phyloP scores from a whole-genome alignment of 2,888 invertebrate genomes.

The Aelia acuminata region DNA sequence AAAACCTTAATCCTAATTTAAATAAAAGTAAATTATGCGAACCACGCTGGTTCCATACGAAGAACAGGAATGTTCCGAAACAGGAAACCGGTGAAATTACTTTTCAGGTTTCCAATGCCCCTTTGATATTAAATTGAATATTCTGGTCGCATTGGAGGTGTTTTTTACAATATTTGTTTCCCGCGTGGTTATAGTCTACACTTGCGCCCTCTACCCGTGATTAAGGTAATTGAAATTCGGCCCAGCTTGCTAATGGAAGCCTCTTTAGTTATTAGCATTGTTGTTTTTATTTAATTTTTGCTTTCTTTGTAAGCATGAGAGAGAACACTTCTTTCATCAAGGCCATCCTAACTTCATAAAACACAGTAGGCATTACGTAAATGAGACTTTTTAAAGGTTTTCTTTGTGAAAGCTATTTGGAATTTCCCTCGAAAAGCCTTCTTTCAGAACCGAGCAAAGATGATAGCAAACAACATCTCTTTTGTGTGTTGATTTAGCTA shows the following conservation, averaged over 20 bases:
- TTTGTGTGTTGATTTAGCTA: too few relatives aligned
- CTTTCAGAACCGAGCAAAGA: too few relatives aligned
- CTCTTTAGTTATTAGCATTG: neutral
- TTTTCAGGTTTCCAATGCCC: neutral
- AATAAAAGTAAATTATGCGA: neutral
- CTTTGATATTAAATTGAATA: slow-evolving; percentile 14
- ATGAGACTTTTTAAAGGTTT: too few relatives aligned
- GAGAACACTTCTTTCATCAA: too few relatives aligned
- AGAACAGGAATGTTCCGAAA: neutral
- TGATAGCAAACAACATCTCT: too few relatives aligned
- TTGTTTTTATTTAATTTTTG: too few relatives aligned
- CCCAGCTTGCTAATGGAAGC: neutral
- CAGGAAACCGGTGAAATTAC: neutral
- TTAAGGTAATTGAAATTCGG: neutral
- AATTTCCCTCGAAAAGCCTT: too few relatives aligned
- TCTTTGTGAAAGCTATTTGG: too few relatives aligned
- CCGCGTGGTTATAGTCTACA: neutral
- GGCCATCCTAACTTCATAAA: too few relatives aligned
- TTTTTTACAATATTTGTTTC: neutral
- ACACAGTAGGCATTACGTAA: too few relatives aligned
- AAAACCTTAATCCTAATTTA: neutral
- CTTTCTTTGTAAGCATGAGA: too few relatives aligned
- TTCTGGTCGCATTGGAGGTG: neutral
- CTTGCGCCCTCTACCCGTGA: neutral
- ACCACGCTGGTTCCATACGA: neutral